Evolutionary conservation across 2,113 vertebrate genomes (phyloP).

Genomic region (Benthochromis sp.): DNA sequence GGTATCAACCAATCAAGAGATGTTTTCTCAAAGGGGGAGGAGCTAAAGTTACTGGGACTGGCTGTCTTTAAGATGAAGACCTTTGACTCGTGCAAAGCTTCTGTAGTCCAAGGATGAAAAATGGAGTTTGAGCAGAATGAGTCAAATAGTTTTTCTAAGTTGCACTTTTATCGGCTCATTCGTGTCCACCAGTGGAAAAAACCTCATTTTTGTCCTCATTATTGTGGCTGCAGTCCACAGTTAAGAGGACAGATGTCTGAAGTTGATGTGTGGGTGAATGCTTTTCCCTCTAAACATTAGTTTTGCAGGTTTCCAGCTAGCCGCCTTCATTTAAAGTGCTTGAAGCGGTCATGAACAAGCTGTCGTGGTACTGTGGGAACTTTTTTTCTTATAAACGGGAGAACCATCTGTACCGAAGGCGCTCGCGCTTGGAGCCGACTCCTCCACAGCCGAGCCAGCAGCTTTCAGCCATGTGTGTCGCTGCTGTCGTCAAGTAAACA

Average conservation of each 20-base stretch:
- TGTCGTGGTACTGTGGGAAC: neutral
- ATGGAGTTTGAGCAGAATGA: neutral
- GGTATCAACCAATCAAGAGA: neutral
- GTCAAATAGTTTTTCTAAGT: neutral
- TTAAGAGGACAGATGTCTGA: neutral
- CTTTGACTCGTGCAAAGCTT: neutral
- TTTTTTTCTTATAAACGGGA: neutral
- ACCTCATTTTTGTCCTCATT: neutral
- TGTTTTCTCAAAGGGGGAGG: neutral
- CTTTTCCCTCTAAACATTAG: neutral
- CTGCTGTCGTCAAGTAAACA: neutral
- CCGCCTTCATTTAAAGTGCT: neutral
- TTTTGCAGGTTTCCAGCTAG: neutral
- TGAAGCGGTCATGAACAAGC: neutral
- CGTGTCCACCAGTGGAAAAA: neutral
- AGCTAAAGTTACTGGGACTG: neutral
- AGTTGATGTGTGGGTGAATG: neutral
- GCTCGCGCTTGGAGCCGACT: neutral
- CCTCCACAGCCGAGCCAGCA: neutral
- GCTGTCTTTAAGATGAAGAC: accelerated
- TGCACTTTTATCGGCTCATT: neutral
- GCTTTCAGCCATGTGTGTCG: neutral
- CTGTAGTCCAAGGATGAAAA: neutral
- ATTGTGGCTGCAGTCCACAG: neutral
- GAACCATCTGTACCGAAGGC: neutral